A percentile compares a stretch with the other conserved stretches of the same genome.
phyloP scores from a whole-genome alignment of 2,888 invertebrate genomes.

The Aphodius sticticus region DNA sequence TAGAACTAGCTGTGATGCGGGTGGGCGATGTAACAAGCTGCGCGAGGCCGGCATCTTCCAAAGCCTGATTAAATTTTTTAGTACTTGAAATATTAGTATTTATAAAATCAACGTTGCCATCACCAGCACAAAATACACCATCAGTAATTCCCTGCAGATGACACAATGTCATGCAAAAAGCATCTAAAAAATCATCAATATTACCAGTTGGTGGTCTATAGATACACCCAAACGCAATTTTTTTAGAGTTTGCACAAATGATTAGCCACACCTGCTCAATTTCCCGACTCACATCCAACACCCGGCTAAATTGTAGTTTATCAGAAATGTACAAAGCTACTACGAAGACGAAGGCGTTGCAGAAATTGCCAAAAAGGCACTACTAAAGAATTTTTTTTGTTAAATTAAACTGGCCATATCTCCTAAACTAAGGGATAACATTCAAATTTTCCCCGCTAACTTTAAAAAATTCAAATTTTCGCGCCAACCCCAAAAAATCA shows the following conservation, averaged over 20 bases:
- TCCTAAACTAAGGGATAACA: too few species aligned
- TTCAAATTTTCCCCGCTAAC: too few species aligned
- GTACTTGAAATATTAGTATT: background rate
- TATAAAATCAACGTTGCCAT: background rate
- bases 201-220: background rate
- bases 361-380: too few species aligned
- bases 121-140: slow-evolving; percentile 9
- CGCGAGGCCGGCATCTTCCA: slow-evolving; percentile 9
- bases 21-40: too few species aligned
- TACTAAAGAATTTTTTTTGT: too few species aligned
- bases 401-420: too few species aligned
- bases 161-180: slow-evolving; percentile 4
- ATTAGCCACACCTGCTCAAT: slow-evolving; percentile 10
- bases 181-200: background rate
- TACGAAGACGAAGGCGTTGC: too few species aligned
- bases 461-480: too few species aligned
- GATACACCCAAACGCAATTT: slow-evolving; percentile 7
- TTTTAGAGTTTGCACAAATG: background rate
- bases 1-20: too few species aligned
- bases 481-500: too few species aligned
- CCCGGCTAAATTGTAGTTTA: too few species aligned
- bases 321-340: background rate
- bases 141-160: background rate
- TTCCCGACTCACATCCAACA: slow-evolving; percentile 1
- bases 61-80: background rate